A percentile compares a stretch with the other conserved stretches of the same genome.
Conservation (phyloP, 1,140 invertebrate genomes). For the Drosophila burlai region DNA sequence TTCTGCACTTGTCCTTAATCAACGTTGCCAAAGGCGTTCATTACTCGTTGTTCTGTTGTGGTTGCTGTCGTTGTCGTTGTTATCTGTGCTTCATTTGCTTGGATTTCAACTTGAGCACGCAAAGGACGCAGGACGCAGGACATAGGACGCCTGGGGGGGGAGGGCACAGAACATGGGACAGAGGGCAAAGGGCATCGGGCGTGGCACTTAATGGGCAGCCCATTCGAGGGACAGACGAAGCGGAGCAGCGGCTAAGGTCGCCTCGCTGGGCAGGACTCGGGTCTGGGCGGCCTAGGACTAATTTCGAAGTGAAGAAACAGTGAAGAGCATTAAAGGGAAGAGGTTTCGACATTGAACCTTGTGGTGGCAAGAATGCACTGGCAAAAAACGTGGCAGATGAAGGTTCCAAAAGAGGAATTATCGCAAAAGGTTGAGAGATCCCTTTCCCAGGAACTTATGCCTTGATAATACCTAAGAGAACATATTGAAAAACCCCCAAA, state of each 20-base stretch:
- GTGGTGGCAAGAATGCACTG: conserved; percentile 5
- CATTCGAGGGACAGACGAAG: neutral
- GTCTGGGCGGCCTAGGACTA: conserved; percentile 10
- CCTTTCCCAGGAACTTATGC: neutral
- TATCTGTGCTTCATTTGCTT: conserved; percentile 77
- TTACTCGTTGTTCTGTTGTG: conserved; percentile 37
- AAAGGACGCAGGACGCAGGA: conserved; percentile 43
- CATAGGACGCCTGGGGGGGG: neutral
- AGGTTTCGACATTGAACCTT: conserved; percentile 60
- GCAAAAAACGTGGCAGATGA: too few relatives aligned
- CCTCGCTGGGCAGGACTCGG: conserved; percentile 1
- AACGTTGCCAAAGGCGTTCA: conserved; percentile 63
- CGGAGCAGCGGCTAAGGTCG: conserved; percentile 40
- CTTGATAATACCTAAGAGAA: neutral
- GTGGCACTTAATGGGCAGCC: conserved; percentile 72
- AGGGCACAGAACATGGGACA: neutral
- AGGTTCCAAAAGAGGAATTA: neutral
- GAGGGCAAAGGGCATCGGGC: conserved; percentile 23
- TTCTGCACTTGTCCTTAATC: conserved; percentile 74
- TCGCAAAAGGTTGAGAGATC: too few relatives aligned
- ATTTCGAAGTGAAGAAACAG: conserved; percentile 28
- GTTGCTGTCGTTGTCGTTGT: conserved; percentile 32
- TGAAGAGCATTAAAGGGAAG: conserved; percentile 16
- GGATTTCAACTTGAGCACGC: conserved; percentile 81
- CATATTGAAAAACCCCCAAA: too few relatives aligned